A percentile compares a stretch with the other conserved stretches of the same genome.
phyloP scores from a whole-genome alignment of 2,797 vertebrate genomes.

The Hybognathus amarus region DNA sequence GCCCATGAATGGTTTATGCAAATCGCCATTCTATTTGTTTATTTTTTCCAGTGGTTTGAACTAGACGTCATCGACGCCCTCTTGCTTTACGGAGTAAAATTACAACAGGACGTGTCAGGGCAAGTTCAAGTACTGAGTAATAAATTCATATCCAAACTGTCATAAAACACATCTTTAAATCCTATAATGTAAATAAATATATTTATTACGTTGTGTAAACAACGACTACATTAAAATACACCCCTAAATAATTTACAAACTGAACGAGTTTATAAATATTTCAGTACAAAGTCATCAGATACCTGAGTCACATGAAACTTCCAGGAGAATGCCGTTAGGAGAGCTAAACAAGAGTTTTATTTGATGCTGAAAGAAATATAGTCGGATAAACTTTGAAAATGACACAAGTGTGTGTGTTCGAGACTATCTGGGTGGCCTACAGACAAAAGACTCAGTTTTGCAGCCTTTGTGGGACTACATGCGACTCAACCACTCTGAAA shows the following conservation, averaged over 20 bases:
- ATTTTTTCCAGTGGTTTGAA: neutral
- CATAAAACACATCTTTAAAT: neutral
- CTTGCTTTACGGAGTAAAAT: constrained; percentile 22
- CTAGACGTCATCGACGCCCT: neutral
- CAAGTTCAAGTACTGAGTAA: neutral
- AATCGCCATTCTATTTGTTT: neutral
- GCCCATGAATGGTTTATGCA: neutral
- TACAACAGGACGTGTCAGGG: neutral
- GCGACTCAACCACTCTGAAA: constrained; percentile 69
- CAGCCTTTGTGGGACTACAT: constrained; percentile 76
- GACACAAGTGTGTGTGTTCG: constrained; percentile 47
- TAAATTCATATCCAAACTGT: neutral
- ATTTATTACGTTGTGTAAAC: neutral
- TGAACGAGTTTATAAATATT: constrained; percentile 43
- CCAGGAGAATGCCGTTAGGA: neutral
- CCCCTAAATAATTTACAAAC: constrained; percentile 8
- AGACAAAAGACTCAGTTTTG: constrained; percentile 65
- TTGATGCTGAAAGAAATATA: neutral
- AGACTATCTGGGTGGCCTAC: constrained; percentile 57
- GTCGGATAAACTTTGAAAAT: constrained; percentile 41
- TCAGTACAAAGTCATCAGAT: constrained; percentile 15
- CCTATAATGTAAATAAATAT: neutral
- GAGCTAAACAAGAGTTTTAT: neutral
- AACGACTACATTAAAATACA: neutral
- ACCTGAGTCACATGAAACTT: constrained; percentile 6